Evolutionary conservation across 1,140 invertebrate genomes (phyloP).

Genomic region (Hyposmocoma kahamanoa): DNA sequence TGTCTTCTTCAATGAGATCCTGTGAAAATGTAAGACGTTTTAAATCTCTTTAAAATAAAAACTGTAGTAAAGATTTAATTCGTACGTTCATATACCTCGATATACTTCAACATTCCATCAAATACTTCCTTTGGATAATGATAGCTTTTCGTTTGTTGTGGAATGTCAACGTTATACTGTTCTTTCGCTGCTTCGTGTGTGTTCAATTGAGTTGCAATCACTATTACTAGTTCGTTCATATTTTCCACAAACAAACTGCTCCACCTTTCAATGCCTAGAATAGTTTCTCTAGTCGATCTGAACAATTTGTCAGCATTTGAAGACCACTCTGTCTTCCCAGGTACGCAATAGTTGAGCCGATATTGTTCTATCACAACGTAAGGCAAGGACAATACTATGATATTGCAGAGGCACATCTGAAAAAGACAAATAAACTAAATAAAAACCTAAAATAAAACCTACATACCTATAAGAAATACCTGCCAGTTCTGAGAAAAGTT

Average conservation of each 20-base stretch:
- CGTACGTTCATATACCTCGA: conserved; percentile 40
- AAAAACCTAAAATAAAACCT: not conserved
- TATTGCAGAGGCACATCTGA: conserved; percentile 45
- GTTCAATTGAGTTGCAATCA: conserved; percentile 32
- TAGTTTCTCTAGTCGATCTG: conserved; percentile 30
- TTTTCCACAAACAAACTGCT: conserved; percentile 49
- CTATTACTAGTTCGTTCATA: conserved; percentile 42
- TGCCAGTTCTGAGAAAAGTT: no score
- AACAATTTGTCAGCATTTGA: conserved; percentile 39
- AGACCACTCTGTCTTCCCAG: conserved; percentile 5
- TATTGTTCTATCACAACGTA: conserved; percentile 51
- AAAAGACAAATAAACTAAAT: conserved; percentile 19
- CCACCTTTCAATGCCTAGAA: conserved; percentile 45
- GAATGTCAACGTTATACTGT: conserved; percentile 30
- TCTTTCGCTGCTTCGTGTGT: conserved; percentile 28
- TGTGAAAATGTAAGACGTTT: no score
- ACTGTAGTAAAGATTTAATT: conserved; percentile 5
- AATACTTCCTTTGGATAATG: conserved; percentile 45
- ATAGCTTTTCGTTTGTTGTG: conserved; percentile 20
- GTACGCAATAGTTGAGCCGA: conserved; percentile 12
- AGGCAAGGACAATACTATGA: conserved; percentile 43
- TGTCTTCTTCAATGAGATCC: conserved; percentile 44
- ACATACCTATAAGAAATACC: no score
- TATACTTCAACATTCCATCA: conserved; percentile 43
- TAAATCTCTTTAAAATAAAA: no score